These are phyloP conservation scores for Drosophila elegans DNA, from an alignment of 1,140 invertebrate genomes.

Conservation along the genomic window DNA sequence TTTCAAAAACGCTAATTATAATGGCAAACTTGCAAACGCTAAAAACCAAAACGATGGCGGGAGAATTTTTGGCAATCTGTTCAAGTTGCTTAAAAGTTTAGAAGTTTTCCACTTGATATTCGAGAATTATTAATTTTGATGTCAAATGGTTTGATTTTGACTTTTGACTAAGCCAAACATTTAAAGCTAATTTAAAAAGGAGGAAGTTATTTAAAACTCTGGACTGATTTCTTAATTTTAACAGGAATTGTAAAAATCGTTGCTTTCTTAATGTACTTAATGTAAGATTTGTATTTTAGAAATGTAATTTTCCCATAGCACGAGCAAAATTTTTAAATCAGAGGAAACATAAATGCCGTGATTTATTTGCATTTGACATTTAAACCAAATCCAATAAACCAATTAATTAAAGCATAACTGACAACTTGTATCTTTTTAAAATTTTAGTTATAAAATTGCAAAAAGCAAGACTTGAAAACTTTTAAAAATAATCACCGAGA, in stretches of 20 bases:
- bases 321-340: no score
- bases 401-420: not conserved
- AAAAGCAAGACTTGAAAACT: not conserved
- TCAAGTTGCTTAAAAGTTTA: constrained; percentile 45
- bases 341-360: no score
- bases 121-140: constrained; percentile 39
- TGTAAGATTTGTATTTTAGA: no score
- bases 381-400: not conserved
- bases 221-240: no score
- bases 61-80: constrained; percentile 22
- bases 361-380: not conserved
- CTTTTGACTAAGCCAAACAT: not conserved
- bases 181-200: no score
- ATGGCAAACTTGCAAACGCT: constrained; percentile 22
- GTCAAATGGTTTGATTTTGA: constrained; percentile 44
- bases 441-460: not conserved
- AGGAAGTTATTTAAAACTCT: no score
- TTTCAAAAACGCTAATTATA: constrained; percentile 50
- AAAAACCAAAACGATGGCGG: not conserved
- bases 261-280: no score
- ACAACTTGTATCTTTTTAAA: not conserved
- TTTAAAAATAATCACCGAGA: not conserved
- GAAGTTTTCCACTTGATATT: constrained; percentile 44
- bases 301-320: no score
- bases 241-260: no score